Evolutionary conservation across 2,888 invertebrate genomes (phyloP).

Genomic region (Andrena chrysosceles): DNA sequence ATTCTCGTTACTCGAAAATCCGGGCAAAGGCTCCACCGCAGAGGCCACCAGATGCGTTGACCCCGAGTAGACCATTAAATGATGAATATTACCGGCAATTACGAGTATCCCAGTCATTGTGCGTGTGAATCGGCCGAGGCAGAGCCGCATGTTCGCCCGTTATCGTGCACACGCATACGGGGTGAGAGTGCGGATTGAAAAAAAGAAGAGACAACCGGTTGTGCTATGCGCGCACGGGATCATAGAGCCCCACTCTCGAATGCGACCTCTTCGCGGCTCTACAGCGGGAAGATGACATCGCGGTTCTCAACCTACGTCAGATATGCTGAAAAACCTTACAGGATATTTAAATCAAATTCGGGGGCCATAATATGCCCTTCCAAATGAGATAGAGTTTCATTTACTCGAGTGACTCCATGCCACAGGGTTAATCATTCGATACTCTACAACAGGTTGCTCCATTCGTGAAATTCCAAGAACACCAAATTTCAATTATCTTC

Average conservation of each 20-base stretch:
- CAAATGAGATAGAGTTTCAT: too few species aligned
- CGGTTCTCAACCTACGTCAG: slow-evolving; percentile 78
- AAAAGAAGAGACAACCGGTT: slow-evolving; percentile 83
- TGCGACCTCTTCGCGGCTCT: slow-evolving; percentile 80
- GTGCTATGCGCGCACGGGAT: slow-evolving; percentile 81
- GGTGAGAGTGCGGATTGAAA: slow-evolving; percentile 76
- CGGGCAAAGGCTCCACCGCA: slow-evolving; percentile 32
- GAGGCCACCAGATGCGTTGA: slow-evolving; percentile 56
- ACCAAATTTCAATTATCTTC: too few species aligned
- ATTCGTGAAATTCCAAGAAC: too few species aligned
- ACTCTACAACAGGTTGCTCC: too few species aligned
- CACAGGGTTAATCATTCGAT: too few species aligned
- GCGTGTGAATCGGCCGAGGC: slow-evolving; percentile 70
- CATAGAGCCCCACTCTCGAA: slow-evolving; percentile 81
- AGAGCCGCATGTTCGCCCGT: slow-evolving; percentile 57
- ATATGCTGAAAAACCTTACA: neutral
- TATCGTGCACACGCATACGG: slow-evolving; percentile 63
- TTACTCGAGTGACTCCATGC: too few species aligned
- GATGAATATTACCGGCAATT: slow-evolving; percentile 69
- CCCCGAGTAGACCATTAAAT: slow-evolving; percentile 54
- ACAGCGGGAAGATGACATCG: slow-evolving; percentile 79
- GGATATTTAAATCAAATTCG: neutral
- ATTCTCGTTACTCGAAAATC: slow-evolving; percentile 53
- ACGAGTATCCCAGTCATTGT: slow-evolving; percentile 75
- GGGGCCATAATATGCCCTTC: too few species aligned